phyloP scores from a whole-genome alignment of 2,113 vertebrate genomes.

The Illadopsis cleaveri region DNA sequence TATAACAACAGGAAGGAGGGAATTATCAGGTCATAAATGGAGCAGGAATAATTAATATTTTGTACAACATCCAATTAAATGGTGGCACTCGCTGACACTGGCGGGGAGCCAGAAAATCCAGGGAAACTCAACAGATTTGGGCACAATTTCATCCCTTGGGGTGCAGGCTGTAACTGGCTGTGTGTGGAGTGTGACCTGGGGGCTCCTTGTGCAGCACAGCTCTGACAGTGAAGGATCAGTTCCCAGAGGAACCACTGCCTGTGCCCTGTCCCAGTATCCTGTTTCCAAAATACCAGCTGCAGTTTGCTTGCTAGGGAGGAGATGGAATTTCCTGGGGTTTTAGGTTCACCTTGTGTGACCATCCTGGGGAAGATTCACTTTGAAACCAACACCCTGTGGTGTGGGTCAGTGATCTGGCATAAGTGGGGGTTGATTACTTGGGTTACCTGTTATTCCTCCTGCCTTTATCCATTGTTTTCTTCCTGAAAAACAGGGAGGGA shows the following conservation, averaged over 20 bases:
- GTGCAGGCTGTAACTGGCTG: background rate
- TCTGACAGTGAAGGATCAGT: background rate
- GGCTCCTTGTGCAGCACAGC: background rate
- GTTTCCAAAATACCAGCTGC: background rate
- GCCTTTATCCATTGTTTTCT: background rate
- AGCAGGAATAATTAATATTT: background rate
- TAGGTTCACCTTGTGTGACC: rapidly evolving
- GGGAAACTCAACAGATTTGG: background rate
- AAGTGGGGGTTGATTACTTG: rapidly evolving
- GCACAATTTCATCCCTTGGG: background rate
- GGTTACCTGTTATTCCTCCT: background rate
- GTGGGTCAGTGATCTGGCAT: background rate
- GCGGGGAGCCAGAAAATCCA: background rate
- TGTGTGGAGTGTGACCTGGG: background rate
- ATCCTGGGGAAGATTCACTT: rapidly evolving
- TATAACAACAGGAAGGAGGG: background rate
- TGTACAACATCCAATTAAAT: background rate
- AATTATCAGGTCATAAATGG: background rate
- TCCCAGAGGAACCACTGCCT: background rate
- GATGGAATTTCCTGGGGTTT: background rate
- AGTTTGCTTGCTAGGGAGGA: background rate
- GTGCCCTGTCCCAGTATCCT: background rate
- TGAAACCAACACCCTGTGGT: background rate
- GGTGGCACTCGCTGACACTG: background rate
- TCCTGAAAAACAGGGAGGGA: background rate